Base-by-base conservation (phyloP, 2,113 vertebrate species). In the Nanorana parkeri region DNA sequence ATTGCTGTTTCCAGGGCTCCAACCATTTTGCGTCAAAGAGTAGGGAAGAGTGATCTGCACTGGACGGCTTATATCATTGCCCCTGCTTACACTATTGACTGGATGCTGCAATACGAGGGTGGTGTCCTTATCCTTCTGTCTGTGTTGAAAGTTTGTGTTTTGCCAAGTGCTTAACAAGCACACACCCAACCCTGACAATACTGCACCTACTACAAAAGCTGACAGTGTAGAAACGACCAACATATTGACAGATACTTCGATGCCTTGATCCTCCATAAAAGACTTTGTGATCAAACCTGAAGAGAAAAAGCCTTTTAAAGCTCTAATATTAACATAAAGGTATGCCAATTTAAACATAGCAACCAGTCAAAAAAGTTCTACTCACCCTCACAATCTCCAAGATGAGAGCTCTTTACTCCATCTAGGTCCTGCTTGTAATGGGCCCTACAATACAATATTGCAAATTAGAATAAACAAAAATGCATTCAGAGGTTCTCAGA, bases 351-450 rank as follows among this genome's bases (percentile, higher is more conserved):
- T 36, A 16, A 65, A 26, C n/a, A 11, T 19, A 36, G 54, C 28
- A 29, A 54, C 16, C 15, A 1, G 28, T 58, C 28, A 73, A 7
- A 29, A 17, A 54, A 36, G 2, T 7, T 36, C 32, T 52, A 68
- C 96, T 93, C 89, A 99, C 97, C 97, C 81, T 97, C 95, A 36
- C 97, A 99, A 90, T 98, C 96, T 5, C 96, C 96, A 90, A 99
- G 90, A 87, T 96, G 95, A 51, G 94, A 93, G 0, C 96, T 97
- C 89, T 95, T 97, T 83, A 94, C 90, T 0, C 96, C 95, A 1
- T 92, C 88, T 10, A 97, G 92, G 78, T 99, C 97, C 92, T 98
- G 97, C 87, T 98, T 96, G 16, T 98, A 97, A 17, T 91, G 81
- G 87, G 89, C 90, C 86, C 97, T 98, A 88, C 1, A 11, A 47